Evolutionary conservation across 2,888 invertebrate species (phyloP).

Genomic region (Dryobota labecula): DNA sequence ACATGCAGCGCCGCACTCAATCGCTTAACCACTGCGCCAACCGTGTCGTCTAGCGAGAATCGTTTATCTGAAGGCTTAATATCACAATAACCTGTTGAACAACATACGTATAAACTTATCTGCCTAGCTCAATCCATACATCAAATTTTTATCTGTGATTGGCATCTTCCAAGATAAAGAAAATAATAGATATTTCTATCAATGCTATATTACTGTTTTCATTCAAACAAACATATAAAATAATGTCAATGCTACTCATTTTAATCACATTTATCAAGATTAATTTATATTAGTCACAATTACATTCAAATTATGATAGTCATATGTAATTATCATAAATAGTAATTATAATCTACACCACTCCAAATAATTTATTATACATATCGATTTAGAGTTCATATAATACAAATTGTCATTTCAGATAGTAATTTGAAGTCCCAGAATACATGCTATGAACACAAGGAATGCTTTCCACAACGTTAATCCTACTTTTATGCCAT

Average conservation of each 20-base stretch:
- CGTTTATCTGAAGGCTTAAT: slow-evolving; percentile 45
- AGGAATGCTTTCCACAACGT: slow-evolving; percentile 46
- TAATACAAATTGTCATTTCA: not conserved
- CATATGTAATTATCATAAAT: slow-evolving; percentile 26
- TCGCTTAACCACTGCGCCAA: no score
- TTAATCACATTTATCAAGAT: slow-evolving; percentile 42
- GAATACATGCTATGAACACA: slow-evolving; percentile 26
- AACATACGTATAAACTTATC: slow-evolving; percentile 64
- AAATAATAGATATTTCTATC: slow-evolving; percentile 44
- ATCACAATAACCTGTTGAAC: slow-evolving; percentile 66
- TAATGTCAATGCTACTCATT: slow-evolving; percentile 45
- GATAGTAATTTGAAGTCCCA: not conserved
- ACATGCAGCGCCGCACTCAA: no score
- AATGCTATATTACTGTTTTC: slow-evolving; percentile 33
- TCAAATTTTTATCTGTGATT: slow-evolving; percentile 76
- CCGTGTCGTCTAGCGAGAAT: no score
- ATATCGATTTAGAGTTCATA: slow-evolving; percentile 1
- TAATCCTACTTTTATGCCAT: slow-evolving; percentile 43
- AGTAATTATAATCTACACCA: slow-evolving; percentile 26
- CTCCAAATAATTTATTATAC: slow-evolving; percentile 6
- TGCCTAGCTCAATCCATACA: slow-evolving; percentile 73
- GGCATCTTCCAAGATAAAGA: slow-evolving; percentile 72
- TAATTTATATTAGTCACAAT: slow-evolving; percentile 23
- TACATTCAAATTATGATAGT: slow-evolving; percentile 37
- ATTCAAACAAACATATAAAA: slow-evolving; percentile 36